Percentiles rank a stretch among this genome's conserved stretches.
These are phyloP conservation scores for Diuraphis noxia DNA, from an alignment of 1,140 invertebrate genomes.

Conservation along the genomic window DNA sequence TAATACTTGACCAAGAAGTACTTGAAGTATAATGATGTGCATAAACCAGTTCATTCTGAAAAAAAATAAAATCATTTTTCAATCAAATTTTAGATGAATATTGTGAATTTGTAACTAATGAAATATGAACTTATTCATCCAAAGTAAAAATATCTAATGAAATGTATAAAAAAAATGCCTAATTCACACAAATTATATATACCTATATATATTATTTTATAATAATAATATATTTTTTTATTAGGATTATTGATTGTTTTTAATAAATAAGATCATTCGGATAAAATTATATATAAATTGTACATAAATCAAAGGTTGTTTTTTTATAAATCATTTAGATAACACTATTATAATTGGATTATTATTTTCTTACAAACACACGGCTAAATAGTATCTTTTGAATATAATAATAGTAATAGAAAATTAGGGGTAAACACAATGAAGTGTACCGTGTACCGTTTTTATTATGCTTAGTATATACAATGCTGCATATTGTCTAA, in stretches of 20 bases:
- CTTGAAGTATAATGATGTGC: background rate
- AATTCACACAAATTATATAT: too few species aligned
- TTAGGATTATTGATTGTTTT: too few species aligned
- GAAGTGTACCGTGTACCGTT: background rate
- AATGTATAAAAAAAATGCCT: background rate
- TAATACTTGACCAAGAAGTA: constrained; percentile 12
- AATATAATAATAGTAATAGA: background rate
- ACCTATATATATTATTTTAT: too few species aligned
- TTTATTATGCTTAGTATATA: too few species aligned
- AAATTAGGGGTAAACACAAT: background rate
- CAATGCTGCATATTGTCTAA: too few species aligned
- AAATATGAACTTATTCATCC: background rate
- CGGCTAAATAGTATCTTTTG: background rate
- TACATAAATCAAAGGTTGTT: background rate
- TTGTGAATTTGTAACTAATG: background rate
- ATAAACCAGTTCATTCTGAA: constrained; percentile 44
- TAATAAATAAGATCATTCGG: background rate
- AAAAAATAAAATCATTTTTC: background rate
- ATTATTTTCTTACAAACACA: background rate
- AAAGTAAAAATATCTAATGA: background rate
- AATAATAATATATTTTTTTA: too few species aligned
- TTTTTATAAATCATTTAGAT: background rate
- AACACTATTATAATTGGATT: background rate
- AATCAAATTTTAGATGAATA: background rate
- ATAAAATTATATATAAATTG: background rate